Evolutionary conservation across 2,113 vertebrate species (phyloP), one percentile per base, ranked within the genome.

Genomic region (Cnemophilus loriae): DNA sequence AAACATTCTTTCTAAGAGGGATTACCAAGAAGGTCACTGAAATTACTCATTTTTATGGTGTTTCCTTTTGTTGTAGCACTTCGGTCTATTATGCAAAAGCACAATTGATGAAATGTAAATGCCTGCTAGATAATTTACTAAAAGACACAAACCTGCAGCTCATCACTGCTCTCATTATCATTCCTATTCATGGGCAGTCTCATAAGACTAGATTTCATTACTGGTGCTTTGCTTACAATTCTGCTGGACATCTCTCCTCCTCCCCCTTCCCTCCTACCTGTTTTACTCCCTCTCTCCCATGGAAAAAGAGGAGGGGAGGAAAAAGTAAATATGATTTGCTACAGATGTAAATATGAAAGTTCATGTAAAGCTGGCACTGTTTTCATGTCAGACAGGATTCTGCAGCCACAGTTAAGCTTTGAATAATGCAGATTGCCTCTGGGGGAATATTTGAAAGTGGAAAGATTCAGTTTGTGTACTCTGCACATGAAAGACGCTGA

Each of bases 351-450:
- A 97, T 96, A 97, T 56, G 81, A 95, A 89, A 96, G 95, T 96
- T 91, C 91, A 86, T 68, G 88, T 95, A 80, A 94, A 95, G 94
- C 95, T 76, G 76, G 83, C 76, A 64, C 63, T 77, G 93, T 94
- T 97, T 96, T 93, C 90, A 91, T 96, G 95, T 97, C 84, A 95
- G 88, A 96, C 89, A 93, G 93, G 84, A 83, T 93, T 94, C 95
- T 87, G 92, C 93, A 91, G 80, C 91, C 95, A 94, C 27, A 89
- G 96, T 96, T 96, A 95, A 93, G 96, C 91, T 95, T 88, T 96
- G 96, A 96, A 96, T 96, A 97, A 97, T 97, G 96, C 78, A 93
- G 93, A 91, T 92, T 75, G 96, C 97, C 97, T 96, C 93, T 88
- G 89, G 97, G 97, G 94, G 83, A 97, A 96, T 94, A 94, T 96